Conservation (phyloP, 2,888 invertebrate species). For the Dynastes maya region DNA sequence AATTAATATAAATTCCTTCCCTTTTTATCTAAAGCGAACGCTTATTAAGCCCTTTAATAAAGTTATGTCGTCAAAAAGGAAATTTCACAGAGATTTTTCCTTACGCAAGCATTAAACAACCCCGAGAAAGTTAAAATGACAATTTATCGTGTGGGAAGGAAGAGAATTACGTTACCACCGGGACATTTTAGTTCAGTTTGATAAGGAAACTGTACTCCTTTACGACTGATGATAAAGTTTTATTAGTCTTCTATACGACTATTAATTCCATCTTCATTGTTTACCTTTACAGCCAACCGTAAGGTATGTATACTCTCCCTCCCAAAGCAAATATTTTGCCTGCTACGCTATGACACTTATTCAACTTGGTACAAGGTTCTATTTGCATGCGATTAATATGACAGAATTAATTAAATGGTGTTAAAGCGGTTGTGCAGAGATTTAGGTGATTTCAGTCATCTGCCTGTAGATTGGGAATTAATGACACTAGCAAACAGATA, state of each 20-base stretch:
- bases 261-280: constrained; percentile 15
- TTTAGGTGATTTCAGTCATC: too few relatives aligned
- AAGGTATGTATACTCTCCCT: neutral
- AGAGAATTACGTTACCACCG: constrained; percentile 2
- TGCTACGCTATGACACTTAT: constrained; percentile 27
- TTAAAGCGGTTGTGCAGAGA: too few relatives aligned
- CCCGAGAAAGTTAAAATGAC: constrained; percentile 10
- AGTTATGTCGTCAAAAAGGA: neutral
- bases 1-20: neutral
- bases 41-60: neutral
- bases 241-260: constrained; percentile 15
- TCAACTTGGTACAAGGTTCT: neutral
- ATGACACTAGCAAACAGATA: too few relatives aligned
- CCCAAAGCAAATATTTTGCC: constrained; percentile 40
- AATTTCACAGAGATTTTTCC: constrained; percentile 11
- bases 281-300: constrained; percentile 19
- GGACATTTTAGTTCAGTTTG: neutral
- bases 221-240: constrained; percentile 37
- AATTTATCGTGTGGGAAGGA: constrained; percentile 5
- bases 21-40: neutral
- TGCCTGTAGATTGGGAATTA: too few relatives aligned
- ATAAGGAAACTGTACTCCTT: constrained; percentile 13
- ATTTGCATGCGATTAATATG: constrained; percentile 30
- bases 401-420: neutral
- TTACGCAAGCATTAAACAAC: neutral